phyloP scores from a whole-genome alignment of 1,140 invertebrate genomes.

The Drosophila chauvacae region DNA sequence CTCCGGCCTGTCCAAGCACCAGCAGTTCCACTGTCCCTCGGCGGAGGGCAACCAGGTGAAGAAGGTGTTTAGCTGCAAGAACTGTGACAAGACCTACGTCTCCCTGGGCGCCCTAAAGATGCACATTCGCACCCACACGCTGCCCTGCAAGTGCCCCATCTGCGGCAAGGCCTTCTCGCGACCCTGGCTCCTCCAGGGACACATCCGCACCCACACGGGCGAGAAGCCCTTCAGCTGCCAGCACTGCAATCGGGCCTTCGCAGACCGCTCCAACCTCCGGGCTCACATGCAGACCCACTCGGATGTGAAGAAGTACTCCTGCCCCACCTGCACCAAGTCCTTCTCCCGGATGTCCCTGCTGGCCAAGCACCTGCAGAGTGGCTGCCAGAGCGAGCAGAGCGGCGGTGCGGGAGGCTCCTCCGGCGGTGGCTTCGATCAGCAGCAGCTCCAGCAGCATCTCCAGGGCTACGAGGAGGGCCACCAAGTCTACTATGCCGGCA shows the following conservation, averaged over 20 bases:
- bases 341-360: constrained; percentile 98
- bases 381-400: constrained; percentile 86
- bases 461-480: constrained; percentile 62
- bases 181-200: constrained; percentile 97
- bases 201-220: constrained; percentile 97
- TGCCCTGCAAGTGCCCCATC: constrained; percentile 98
- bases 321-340: constrained; percentile 95
- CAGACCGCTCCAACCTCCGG: constrained; percentile 97
- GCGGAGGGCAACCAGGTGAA: constrained; percentile 92
- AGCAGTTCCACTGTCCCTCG: constrained; percentile 96
- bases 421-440: constrained; percentile 58
- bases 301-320: constrained; percentile 99
- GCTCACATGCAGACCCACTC: constrained; percentile 99
- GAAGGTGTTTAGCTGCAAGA: constrained; percentile 98
- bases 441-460: constrained; percentile 71
- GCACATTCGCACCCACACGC: constrained; percentile 99
- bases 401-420: neutral
- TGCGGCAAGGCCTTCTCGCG: constrained; percentile 99
- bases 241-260: constrained; percentile 97
- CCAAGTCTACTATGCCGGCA: constrained; percentile 71
- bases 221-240: constrained; percentile 99
- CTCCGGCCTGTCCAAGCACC: constrained; percentile 97
- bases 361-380: constrained; percentile 96
- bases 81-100: constrained; percentile 97
- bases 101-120: constrained; percentile 98